These are phyloP conservation scores for Tarsius wallacei DNA, from an alignment of 2,797 vertebrate species.

Conservation along the genomic window DNA sequence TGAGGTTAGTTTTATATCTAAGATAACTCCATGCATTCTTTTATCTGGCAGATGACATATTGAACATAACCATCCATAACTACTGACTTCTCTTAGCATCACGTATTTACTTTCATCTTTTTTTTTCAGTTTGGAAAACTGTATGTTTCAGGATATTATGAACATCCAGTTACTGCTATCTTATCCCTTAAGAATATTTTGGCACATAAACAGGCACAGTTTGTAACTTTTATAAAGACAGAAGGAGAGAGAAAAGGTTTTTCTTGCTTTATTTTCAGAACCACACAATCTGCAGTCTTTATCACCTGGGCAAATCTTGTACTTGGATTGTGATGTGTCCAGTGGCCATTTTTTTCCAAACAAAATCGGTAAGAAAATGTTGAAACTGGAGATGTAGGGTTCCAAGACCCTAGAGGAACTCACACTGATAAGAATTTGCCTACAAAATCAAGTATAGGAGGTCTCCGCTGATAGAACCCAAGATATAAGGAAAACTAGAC, in stretches of 20 bases:
- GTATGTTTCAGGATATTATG: slow-evolving; percentile 82
- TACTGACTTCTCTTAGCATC: slow-evolving; percentile 84
- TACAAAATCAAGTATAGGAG: neutral
- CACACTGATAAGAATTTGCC: neutral
- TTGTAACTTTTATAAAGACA: slow-evolving; percentile 70
- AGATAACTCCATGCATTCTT: slow-evolving; percentile 83
- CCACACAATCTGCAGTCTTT: neutral
- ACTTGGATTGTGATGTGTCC: slow-evolving; percentile 73
- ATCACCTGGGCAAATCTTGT: neutral
- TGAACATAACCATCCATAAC: slow-evolving; percentile 85
- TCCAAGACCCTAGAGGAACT: neutral
- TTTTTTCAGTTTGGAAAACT: slow-evolving; percentile 76
- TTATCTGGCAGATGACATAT: slow-evolving; percentile 82
- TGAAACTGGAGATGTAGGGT: neutral
- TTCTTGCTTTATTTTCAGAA: slow-evolving; percentile 82
- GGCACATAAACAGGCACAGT: slow-evolving; percentile 76
- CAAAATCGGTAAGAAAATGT: neutral
- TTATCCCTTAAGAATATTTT: slow-evolving; percentile 86
- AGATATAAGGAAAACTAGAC: neutral
- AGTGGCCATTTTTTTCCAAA: neutral
- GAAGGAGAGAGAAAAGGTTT: slow-evolving; percentile 73
- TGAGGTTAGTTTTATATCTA: slow-evolving; percentile 79
- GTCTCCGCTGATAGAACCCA: neutral
- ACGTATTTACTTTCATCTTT: slow-evolving; percentile 57
- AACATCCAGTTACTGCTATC: slow-evolving; percentile 87